Conservation (phyloP, 2,888 invertebrate genomes). For the Trimorus sp. region DNA sequence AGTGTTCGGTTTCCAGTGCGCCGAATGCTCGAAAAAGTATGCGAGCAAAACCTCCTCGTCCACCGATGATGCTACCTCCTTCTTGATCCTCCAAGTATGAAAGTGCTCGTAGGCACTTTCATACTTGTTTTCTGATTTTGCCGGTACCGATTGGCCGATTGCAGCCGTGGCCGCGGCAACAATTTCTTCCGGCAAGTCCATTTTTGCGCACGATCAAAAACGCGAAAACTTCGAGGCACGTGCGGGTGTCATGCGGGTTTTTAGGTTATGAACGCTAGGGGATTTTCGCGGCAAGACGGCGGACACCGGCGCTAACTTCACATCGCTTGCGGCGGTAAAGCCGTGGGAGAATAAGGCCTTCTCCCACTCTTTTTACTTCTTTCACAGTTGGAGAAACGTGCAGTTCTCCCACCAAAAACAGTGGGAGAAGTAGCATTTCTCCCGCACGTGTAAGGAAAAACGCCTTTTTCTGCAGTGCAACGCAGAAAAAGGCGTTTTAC, state of each 20-base stretch:
- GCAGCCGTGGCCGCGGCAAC: conserved; percentile 6
- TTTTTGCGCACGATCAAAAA: background rate
- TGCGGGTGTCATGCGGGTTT: background rate
- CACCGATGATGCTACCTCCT: conserved; percentile 10
- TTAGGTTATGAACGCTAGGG: conserved; percentile 5
- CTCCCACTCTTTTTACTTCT: conserved; percentile 18
- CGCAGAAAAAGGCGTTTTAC: too few relatives aligned
- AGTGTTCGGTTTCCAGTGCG: conserved; percentile 17
- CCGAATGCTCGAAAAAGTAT: conserved; percentile 20
- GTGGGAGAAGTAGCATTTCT: conserved; percentile 9
- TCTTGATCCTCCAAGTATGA: conserved; percentile 8
- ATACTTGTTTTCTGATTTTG: conserved; percentile 9
- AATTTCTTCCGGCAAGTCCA: conserved; percentile 13
- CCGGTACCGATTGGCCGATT: conserved; percentile 6
- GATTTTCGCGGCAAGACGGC: background rate
- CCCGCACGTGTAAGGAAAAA: conserved; percentile 15
- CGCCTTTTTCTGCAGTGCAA: too few relatives aligned
- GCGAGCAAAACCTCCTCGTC: conserved; percentile 21
- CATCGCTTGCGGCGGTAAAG: conserved; percentile 5
- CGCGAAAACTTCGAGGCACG: conserved; percentile 1
- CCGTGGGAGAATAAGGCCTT: conserved; percentile 16
- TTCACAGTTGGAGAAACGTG: background rate
- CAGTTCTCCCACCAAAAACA: background rate
- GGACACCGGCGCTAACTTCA: conserved; percentile 16
- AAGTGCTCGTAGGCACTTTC: conserved; percentile 8